Conservation (phyloP, 2,113 vertebrate species). For the Grantiella picta region DNA sequence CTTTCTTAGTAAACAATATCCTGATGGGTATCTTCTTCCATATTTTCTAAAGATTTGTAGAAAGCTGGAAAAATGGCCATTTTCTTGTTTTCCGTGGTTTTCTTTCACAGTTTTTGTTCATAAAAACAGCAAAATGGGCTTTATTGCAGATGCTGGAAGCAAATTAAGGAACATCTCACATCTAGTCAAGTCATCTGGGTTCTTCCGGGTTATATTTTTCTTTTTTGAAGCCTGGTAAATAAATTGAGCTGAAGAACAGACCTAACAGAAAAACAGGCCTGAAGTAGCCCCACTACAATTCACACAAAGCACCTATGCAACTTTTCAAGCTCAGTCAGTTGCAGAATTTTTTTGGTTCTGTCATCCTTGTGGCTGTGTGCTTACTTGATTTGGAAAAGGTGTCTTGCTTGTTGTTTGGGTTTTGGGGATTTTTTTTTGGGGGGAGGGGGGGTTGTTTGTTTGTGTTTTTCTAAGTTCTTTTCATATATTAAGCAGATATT, state of each 20-base stretch:
- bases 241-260: neutral
- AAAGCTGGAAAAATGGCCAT: neutral
- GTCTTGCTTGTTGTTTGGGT: neutral
- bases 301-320: fast-evolving
- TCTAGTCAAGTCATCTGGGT: neutral
- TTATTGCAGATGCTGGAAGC: neutral
- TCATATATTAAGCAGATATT: neutral
- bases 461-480: neutral
- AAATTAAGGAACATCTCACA: neutral
- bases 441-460: no score
- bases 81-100: neutral
- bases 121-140: neutral
- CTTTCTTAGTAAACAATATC: neutral
- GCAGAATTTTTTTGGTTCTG: neutral
- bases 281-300: neutral
- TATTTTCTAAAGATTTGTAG: neutral
- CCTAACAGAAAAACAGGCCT: neutral
- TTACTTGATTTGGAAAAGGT: neutral
- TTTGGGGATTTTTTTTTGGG: neutral
- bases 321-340: neutral
- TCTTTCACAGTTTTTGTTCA: neutral
- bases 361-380: neutral
- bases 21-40: neutral
- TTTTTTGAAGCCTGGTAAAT: neutral
- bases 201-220: neutral